Base-by-base conservation (phyloP, 2,888 invertebrate genomes). In the Subacronicta megacephala region DNA sequence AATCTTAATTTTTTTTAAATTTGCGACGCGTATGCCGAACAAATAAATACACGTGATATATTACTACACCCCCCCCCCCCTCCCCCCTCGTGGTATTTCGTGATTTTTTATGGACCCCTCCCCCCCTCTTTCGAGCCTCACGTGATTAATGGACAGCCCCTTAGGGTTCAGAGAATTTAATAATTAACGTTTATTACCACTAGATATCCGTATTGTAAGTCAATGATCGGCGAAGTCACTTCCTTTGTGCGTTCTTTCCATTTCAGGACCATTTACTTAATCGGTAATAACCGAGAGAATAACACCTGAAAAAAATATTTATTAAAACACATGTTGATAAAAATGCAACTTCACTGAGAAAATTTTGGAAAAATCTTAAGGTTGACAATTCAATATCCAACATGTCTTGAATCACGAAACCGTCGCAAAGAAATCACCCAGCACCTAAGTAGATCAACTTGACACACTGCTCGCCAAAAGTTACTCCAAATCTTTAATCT, bases 401-500 rank as follows among this genome's bases (percentile, higher is more conserved):
- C 51, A 61, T 47, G 42, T 52, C 35, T 42, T 59, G 57, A 61
- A 58, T 58, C 42, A 72, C 35, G 37, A 62, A 53, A 59, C 57
- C 55, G 49, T 55, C 49, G 47, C 63, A 60, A 46, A 50, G 40
- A 52, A 56, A 65, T 49, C 59, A 61, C 58, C 49, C 41, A 54
- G 53, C 62, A 55, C 62, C 72, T 60, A 31, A 31, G 12, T n/a
- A 66, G 52, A 52, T 68, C 62, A 29, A 57, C 23, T 56, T 62
- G 44, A 56, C 63, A 55, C 35, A 44, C 23, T 43, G 26, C 51
- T 55, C 35, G 45, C 56, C 52, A 53, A 62, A 53, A 62, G 65
- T 49, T 57, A 46, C 33, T 44, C 50, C 18, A 37, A 26, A 45
- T 52, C 46, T 38, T 42, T 29, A 51, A 41, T 58, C 44, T 59